These are phyloP conservation scores for Patella caerulea DNA, from an alignment of 2,888 invertebrate species.

Conservation along the genomic window DNA sequence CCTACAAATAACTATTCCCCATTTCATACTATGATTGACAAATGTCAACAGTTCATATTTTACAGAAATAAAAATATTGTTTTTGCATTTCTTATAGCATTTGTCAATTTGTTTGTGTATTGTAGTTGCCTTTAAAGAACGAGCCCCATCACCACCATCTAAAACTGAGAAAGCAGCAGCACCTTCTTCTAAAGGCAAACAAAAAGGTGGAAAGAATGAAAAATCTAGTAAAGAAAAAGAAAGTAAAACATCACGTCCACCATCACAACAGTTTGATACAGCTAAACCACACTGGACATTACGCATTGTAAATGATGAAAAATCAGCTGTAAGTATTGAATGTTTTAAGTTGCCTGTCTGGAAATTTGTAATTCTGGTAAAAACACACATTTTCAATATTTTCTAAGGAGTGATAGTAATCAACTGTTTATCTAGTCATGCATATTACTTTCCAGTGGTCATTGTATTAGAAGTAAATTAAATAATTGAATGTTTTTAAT, in stretches of 20 bases:
- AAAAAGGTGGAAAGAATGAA: constrained; percentile 59
- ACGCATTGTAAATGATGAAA: constrained; percentile 68
- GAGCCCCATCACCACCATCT: constrained; percentile 55
- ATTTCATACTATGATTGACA: no score
- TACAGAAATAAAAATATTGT: no score
- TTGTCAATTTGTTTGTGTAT: no score
- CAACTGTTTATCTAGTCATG: background rate
- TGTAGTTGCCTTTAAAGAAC: constrained; percentile 62
- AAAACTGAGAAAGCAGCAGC: constrained; percentile 57
- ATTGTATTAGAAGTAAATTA: no score
- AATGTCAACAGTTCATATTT: no score
- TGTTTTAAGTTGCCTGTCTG: background rate
- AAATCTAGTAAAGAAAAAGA: constrained; percentile 58
- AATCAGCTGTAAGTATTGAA: constrained; percentile 56
- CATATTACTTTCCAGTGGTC: background rate
- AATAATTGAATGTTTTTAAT: no score
- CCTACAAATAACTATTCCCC: no score
- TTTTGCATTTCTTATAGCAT: no score
- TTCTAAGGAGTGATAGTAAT: background rate
- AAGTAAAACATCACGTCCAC: constrained; percentile 59
- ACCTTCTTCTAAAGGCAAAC: constrained; percentile 48
- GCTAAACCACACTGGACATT: constrained; percentile 69
- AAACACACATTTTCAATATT: background rate
- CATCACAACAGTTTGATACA: constrained; percentile 69
- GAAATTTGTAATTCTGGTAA: background rate